Percentiles rank a stretch among this genome's conserved stretches.
Conservation (phyloP, 2,888 invertebrate genomes). For the Drosophila pseudotakahashii region DNA sequence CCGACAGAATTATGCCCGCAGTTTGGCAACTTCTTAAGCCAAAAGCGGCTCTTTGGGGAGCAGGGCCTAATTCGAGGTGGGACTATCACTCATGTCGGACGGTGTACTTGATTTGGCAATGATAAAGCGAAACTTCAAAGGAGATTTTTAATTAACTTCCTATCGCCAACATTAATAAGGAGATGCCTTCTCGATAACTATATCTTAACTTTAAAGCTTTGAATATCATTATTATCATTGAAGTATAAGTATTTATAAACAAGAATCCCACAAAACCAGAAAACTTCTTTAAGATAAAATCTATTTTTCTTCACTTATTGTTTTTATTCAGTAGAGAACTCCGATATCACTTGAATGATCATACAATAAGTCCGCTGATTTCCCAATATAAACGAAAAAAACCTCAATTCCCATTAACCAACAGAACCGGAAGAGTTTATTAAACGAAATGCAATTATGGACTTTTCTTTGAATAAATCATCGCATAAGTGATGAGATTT, state of each 20-base stretch:
- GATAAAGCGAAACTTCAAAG: constrained; percentile 12
- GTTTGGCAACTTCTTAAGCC: constrained; percentile 30
- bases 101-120: constrained; percentile 25
- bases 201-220: not conserved
- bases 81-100: constrained; percentile 33
- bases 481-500: constrained; percentile 30
- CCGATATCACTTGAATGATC: not conserved
- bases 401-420: not conserved
- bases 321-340: not conserved
- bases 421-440: constrained; percentile 9
- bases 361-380: not conserved
- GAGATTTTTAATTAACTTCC: constrained; percentile 21
- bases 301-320: not conserved
- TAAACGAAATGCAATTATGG: constrained; percentile 38
- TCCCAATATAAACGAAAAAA: not conserved
- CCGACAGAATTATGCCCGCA: constrained; percentile 36
- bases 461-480: constrained; percentile 35
- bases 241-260: no score
- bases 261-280: no score
- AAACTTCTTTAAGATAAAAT: not conserved
- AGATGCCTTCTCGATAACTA: not conserved
- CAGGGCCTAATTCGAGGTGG: constrained; percentile 30
- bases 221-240: no score
- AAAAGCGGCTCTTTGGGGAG: not conserved
- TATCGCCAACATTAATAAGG: not conserved